Evolutionary conservation across 2,888 invertebrate genomes (phyloP).

Genomic region (Caenorhabditis sulstoni): DNA sequence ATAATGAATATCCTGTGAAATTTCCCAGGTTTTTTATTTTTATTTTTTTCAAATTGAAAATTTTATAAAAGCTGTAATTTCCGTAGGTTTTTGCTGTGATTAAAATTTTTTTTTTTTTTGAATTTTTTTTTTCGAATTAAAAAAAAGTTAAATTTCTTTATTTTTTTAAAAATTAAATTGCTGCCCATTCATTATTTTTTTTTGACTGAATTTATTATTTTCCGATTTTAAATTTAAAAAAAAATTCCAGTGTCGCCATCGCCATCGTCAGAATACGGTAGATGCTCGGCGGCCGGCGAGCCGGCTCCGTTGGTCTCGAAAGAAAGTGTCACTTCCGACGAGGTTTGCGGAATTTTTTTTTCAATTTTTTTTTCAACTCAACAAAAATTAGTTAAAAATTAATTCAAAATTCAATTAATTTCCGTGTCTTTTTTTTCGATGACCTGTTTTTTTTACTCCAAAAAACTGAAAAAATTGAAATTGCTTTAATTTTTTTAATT

Average conservation of each 20-base stretch:
- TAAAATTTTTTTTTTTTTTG: too few species aligned
- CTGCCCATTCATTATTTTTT: background rate
- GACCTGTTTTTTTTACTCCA: too few species aligned
- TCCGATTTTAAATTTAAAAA: background rate
- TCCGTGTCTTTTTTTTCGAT: too few species aligned
- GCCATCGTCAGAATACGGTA: conserved; percentile 17
- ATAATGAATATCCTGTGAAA: background rate
- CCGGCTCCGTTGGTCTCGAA: conserved; percentile 25
- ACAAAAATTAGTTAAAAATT: background rate
- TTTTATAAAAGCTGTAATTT: background rate
- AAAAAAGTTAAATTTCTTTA: background rate
- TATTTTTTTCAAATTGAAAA: background rate
- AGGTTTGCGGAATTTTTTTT: conserved; percentile 9
- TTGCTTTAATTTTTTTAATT: too few species aligned
- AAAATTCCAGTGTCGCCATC: conserved; percentile 21
- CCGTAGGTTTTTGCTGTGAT: too few species aligned
- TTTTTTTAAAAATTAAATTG: background rate
- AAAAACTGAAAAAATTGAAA: too few species aligned
- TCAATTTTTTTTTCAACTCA: background rate
- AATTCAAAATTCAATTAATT: too few species aligned
- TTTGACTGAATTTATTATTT: too few species aligned
- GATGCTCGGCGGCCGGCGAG: conserved; percentile 55
- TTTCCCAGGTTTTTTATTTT: background rate
- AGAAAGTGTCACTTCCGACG: conserved; percentile 46
- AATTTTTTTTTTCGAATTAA: background rate